phyloP scores from a whole-genome alignment of 2,113 vertebrate genomes.

The Diphyllodes magnificus region DNA sequence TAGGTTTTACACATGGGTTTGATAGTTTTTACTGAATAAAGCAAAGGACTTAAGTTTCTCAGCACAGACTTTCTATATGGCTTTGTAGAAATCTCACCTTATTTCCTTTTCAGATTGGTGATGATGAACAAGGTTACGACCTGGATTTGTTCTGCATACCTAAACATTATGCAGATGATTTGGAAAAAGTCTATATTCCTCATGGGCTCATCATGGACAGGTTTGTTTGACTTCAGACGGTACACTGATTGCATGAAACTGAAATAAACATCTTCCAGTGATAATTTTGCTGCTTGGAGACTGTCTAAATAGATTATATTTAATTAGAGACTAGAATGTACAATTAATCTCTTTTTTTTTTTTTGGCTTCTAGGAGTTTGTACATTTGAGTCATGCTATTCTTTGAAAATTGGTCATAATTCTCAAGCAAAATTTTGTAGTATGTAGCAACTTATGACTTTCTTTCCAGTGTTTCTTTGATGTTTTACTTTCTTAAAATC shows the following conservation, averaged over 20 bases:
- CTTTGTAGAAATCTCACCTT: not conserved
- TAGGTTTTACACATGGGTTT: not conserved
- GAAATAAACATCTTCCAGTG: not conserved
- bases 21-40: not conserved
- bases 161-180: conserved; percentile 89
- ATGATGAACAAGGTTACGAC: conserved; percentile 95
- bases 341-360: not conserved
- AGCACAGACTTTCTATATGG: not conserved
- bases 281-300: not conserved
- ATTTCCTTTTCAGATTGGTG: conserved; percentile 85
- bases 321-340: not conserved
- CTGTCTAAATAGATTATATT: not conserved
- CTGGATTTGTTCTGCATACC: conserved; percentile 97
- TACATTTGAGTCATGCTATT: not conserved
- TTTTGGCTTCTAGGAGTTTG: not conserved
- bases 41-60: not conserved
- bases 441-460: not conserved
- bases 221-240: conserved; percentile 67
- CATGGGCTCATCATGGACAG: conserved; percentile 98
- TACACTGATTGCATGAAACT: not conserved
- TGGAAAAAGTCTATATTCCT: conserved; percentile 96
- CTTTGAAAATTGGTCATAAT: not conserved
- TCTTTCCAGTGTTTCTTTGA: not conserved
- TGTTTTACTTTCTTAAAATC: not conserved
- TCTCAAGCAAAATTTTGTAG: not conserved